Conservation (phyloP, 2,888 invertebrate species). For the Pogonocherus hispidulus region DNA sequence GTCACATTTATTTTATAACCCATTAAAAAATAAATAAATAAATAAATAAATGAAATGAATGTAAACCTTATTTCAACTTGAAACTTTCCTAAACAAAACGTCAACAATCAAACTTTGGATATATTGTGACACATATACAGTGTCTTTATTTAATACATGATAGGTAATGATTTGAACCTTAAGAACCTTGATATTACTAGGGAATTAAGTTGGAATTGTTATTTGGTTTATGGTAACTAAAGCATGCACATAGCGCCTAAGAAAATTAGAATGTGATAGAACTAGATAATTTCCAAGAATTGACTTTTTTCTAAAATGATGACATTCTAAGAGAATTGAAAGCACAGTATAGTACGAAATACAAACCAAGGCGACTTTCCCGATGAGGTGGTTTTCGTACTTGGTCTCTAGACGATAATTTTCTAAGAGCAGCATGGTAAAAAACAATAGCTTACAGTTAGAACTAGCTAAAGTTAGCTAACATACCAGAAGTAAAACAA, state of each 20-base stretch:
- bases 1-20: too few species aligned
- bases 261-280: not conserved
- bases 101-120: too few species aligned
- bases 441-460: constrained; percentile 38
- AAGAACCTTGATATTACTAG: not conserved
- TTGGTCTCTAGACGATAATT: constrained; percentile 97
- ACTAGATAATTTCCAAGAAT: constrained; percentile 4
- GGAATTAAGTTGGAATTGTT: constrained; percentile 8
- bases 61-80: too few species aligned
- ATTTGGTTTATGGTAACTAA: not conserved
- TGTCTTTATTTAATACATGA: too few species aligned
- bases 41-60: too few species aligned
- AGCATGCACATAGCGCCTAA: constrained; percentile 14
- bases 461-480: constrained; percentile 12
- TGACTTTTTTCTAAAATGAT: not conserved
- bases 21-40: too few species aligned
- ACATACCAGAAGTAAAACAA: constrained; percentile 6
- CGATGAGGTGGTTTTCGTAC: constrained; percentile 97
- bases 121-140: too few species aligned
- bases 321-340: constrained; percentile 1
- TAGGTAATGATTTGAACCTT: too few species aligned
- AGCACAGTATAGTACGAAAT: constrained; percentile 61
- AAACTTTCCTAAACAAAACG: too few species aligned
- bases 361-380: constrained; percentile 95
- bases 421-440: constrained; percentile 78